phyloP scores from a whole-genome alignment of 2,888 invertebrate species.

The Agrilus biguttatus region DNA sequence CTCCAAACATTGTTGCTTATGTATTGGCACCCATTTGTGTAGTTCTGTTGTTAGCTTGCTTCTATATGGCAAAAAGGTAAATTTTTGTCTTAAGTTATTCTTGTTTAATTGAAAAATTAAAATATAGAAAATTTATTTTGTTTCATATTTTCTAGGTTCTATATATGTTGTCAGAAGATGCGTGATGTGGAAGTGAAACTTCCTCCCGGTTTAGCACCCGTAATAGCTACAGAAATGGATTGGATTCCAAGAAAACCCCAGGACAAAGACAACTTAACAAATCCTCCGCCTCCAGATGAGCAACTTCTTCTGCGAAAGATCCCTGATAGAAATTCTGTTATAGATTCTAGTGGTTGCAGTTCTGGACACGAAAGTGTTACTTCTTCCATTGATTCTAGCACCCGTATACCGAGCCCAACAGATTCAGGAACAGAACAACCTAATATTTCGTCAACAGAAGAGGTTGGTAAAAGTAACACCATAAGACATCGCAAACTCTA shows the following conservation, averaged over 20 bases:
- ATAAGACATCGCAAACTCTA: conserved; percentile 19
- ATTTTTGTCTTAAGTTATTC: no score
- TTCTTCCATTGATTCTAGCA: conserved; percentile 37
- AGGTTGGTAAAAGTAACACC: conserved; percentile 16
- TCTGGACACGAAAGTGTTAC: conserved; percentile 41
- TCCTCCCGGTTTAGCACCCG: conserved; percentile 44
- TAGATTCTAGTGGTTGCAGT: conserved; percentile 42
- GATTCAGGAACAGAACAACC: conserved; percentile 34
- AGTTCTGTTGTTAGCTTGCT: conserved; percentile 3
- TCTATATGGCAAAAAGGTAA: conserved; percentile 6
- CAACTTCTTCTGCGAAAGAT: conserved; percentile 19
- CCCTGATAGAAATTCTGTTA: conserved; percentile 16
- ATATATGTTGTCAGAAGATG: conserved; percentile 28
- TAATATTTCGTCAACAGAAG: conserved; percentile 14
- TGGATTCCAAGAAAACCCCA: conserved; percentile 26
- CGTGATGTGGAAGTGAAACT: conserved; percentile 51
- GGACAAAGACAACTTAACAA: conserved; percentile 13
- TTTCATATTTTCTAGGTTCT: conserved; percentile 4
- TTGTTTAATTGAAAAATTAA: no score
- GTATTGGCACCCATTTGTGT: conserved; percentile 4
- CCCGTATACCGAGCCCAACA: conserved; percentile 34
- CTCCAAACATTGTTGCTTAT: conserved; percentile 4
- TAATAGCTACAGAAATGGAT: conserved; percentile 13
- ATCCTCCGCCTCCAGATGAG: conserved; percentile 20
- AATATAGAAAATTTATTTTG: neutral